Base-by-base conservation (phyloP, 2,888 invertebrate genomes). In the Penaeus monodon region DNA sequence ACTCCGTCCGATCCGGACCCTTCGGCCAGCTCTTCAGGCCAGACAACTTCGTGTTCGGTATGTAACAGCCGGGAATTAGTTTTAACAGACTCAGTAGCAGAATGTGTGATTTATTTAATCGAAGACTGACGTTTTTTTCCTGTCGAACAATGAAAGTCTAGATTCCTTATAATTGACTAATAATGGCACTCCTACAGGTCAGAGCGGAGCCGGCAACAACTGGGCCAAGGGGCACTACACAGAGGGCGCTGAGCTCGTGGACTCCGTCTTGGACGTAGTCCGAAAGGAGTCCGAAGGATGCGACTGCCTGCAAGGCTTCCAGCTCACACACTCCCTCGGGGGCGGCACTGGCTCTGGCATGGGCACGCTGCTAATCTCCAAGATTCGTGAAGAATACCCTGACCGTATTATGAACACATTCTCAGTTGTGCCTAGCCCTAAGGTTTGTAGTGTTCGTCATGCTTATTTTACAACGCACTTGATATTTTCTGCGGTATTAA, bases 341-440 rank as follows among this genome's bases (percentile, higher is more conserved):
- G 98, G 98, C 92, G 98, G 98, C 92, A 98, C 98, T 92, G 98
- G 98, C 38, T 98, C 98, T 92, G 98, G 98, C 90, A 96, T 98
- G 96, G 98, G 98, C 91, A 98, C 98, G 89, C 94, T 98, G 88
- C 95, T 98, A 91, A 98, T 98, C 92, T 97, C 97, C 91, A 98
- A 98, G 94, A 98, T 98, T 93, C 95, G 96, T 33, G 96, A 96
- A 92, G 96, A 97, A 92, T 97, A 96, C 92, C 96, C 96, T 0
- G 96, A 96, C 93, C 94, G 96, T 91, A 96, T 97, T 91, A 95
- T 96, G 94, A 95, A 95, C 91, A 95, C 96, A 0, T 96, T 96
- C 93, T 96, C 95, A 78, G 96, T 96, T 78, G 95, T 96, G 91
- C 96, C 96, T 33, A 96, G 96, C 10, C 96, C 96, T 20, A 96